Conservation (phyloP, 2,797 vertebrate genomes). For the Epinephelus coioides region DNA sequence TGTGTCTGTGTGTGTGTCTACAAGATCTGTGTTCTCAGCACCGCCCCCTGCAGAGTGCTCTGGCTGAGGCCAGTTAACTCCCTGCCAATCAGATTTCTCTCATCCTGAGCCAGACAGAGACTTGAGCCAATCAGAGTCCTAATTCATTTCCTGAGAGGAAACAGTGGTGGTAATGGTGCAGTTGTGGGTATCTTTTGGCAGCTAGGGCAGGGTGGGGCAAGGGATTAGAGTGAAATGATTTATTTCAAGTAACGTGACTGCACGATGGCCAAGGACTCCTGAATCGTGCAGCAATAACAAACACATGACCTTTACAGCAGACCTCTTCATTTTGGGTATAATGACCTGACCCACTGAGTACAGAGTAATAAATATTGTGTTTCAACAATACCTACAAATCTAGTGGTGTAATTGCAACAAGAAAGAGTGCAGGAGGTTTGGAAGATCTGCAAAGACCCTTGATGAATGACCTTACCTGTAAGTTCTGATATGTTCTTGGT, state of each 20-base stretch:
- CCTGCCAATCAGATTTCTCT: slow-evolving; percentile 71
- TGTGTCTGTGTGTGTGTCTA: slow-evolving; percentile 16
- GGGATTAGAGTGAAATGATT: slow-evolving; percentile 26
- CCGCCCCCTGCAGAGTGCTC: slow-evolving; percentile 55
- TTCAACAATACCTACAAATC: not conserved
- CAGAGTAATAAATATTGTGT: not conserved
- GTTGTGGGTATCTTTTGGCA: slow-evolving; percentile 55
- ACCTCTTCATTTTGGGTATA: not conserved
- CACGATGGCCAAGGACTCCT: slow-evolving; percentile 24
- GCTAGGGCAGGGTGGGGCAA: slow-evolving; percentile 13
- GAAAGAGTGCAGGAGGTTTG: not conserved
- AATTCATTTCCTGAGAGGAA: slow-evolving; percentile 73
- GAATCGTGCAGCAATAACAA: slow-evolving; percentile 18
- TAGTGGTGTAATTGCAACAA: not conserved
- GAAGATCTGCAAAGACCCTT: not conserved
- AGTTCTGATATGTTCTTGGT: not conserved
- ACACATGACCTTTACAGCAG: not conserved
- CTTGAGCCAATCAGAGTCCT: slow-evolving; percentile 67
- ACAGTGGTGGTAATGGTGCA: slow-evolving; percentile 43
- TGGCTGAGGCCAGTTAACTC: slow-evolving; percentile 36
- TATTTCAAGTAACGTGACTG: slow-evolving; percentile 38
- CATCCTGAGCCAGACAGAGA: slow-evolving; percentile 63
- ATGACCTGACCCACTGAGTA: not conserved
- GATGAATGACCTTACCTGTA: slow-evolving; percentile 9
- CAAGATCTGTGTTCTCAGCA: slow-evolving; percentile 55